Conservation (phyloP, 92 coral and sea anemone species). For the Siderastrea siderea region DNA sequence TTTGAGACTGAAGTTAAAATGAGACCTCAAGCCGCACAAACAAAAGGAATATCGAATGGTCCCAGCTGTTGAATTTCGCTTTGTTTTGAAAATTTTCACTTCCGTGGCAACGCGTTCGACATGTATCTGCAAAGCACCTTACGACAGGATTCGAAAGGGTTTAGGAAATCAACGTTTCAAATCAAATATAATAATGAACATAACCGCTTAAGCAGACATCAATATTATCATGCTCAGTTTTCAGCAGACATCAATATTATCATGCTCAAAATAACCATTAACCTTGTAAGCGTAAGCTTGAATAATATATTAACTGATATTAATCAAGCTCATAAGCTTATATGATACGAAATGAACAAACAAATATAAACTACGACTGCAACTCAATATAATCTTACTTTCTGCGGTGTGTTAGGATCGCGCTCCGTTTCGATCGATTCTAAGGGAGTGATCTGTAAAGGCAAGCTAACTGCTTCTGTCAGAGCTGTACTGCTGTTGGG, state of each 20-base stretch:
- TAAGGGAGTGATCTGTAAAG: slow-evolving; percentile 36
- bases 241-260: too few species aligned
- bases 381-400: slow-evolving; percentile 10
- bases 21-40: not conserved
- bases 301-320: too few species aligned
- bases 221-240: too few species aligned
- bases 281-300: too few species aligned
- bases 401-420: slow-evolving; percentile 36
- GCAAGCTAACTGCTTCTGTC: slow-evolving; percentile 1
- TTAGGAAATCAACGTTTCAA: not conserved
- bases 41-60: not conserved
- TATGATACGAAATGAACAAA: not conserved
- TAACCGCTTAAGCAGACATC: too few species aligned
- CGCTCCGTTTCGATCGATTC: slow-evolving; percentile 15
- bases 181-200: too few species aligned
- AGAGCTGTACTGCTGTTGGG: not conserved
- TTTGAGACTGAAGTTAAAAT: not conserved
- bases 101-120: slow-evolving; percentile 14
- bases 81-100: not conserved
- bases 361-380: not conserved
- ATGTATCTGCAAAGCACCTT: too few species aligned
- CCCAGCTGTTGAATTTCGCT: not conserved
- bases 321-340: too few species aligned
- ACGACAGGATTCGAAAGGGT: too few species aligned
- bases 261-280: too few species aligned